Conservation (phyloP, 1,140 invertebrate genomes). For the Zophobas atratus region DNA sequence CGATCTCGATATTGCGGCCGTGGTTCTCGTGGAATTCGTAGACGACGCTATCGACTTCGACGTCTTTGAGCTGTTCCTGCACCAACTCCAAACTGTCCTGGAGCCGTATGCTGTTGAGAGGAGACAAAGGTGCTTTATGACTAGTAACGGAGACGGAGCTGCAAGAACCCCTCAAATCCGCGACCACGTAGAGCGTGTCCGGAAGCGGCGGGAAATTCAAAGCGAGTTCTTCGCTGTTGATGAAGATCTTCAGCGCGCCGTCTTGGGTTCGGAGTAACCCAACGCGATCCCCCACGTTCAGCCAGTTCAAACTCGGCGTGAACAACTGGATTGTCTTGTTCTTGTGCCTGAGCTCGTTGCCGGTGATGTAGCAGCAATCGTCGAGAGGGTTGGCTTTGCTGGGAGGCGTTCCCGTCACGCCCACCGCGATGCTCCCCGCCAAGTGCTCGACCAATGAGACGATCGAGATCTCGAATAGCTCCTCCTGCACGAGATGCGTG, state of each 20-base stretch:
- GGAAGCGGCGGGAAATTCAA: constrained; percentile 61
- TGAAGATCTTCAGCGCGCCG: constrained; percentile 74
- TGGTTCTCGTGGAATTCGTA: constrained; percentile 79
- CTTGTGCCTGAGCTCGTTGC: constrained; percentile 78
- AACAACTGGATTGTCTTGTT: constrained; percentile 75
- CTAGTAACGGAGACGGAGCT: constrained; percentile 62
- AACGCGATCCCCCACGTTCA: constrained; percentile 82
- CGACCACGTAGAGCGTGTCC: constrained; percentile 61
- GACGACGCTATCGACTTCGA: constrained; percentile 52
- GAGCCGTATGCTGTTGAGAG: constrained; percentile 73
- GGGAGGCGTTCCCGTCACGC: constrained; percentile 77
- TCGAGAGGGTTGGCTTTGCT: constrained; percentile 74
- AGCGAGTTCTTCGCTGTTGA: constrained; percentile 88
- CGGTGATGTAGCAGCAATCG: constrained; percentile 78
- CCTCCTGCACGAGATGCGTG: constrained; percentile 79
- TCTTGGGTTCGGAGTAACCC: constrained; percentile 77
- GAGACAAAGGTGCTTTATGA: constrained; percentile 70
- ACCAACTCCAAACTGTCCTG: constrained; percentile 78
- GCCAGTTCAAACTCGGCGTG: constrained; percentile 84
- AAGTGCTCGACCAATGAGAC: constrained; percentile 76
- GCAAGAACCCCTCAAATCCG: constrained; percentile 64
- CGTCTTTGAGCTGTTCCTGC: constrained; percentile 67
- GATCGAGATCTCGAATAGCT: constrained; percentile 81
- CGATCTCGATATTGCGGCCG: constrained; percentile 82
- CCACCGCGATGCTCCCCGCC: constrained; percentile 84